Evolutionary conservation across 2,113 vertebrate genomes (phyloP), one percentile per base, ranked within the genome.

Genomic region (Malurus cyaneus): DNA sequence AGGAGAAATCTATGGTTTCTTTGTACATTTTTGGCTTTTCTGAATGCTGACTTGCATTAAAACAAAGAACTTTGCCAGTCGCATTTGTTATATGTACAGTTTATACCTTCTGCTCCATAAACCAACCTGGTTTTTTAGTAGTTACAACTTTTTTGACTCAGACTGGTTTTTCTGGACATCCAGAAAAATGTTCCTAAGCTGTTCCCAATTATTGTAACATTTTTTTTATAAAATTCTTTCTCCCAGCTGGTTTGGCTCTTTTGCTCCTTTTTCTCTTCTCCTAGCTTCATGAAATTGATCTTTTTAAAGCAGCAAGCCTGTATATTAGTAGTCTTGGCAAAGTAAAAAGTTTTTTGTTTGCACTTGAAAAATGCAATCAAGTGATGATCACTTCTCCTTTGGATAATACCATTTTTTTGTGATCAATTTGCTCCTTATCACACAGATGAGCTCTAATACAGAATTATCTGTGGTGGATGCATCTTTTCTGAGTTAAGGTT

Each of bases 361-460:
- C 44, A 78, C 71, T 88, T 77, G 76, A 83, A 86, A 93, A 90
- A 80, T 52, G 26, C 54, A 94, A 86, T 90, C 67, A 90, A 88
- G 62, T 47, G 56, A 62, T 62, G 86, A 80, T 94, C 60, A 20
- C 32, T 93, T 50, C 61, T 74, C 54, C 72, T 77, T 82, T 76
- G 60, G 49, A 47, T 92, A 70, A 88, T 92, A 50, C 26, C 9
- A 19, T 81, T 92, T 92, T 70, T 73, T 69, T 44, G 59, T 66
- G 88, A 93, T 83, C 91, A 90, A 83, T 93, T 93, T 95, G 77
- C 47, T 96, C 42, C 56, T 84, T 90, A 80, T 90, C 88, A 80
- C 60, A 50, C 32, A 66, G 69, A 88, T 62, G 67, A 95, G 60
- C 47, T 80, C 72, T 96, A 80, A 88, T 73, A 52, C 11, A 83